Evolutionary conservation across 2,113 vertebrate genomes (phyloP), one percentile per base, ranked within the genome.

Genomic region (Panthera uncia): DNA sequence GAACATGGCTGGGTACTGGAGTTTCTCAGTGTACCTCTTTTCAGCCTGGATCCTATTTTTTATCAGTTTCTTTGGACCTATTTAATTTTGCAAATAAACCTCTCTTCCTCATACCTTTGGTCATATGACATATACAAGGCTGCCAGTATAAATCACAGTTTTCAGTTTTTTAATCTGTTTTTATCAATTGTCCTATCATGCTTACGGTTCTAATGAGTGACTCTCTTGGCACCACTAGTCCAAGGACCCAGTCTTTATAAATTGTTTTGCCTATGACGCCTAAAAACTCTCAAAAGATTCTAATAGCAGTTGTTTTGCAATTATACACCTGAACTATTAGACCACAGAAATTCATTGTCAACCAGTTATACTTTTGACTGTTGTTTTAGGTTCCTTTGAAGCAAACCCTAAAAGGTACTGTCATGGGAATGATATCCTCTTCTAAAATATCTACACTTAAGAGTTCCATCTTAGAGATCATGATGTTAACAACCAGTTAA

Each of bases 391-490:
- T 84, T 96, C 55, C 69, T 91, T 50, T 74, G 50, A 93, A 61
- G n/a, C 41, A 95, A 85, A 95, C 86, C 71, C 89, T 93, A 93
- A 93, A 95, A 83, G 7, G 86, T 36, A 96, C 4, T 88, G 7
- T 93, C 78, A 95, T 1, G 15, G 55, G 36, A 94, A 94, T 19
- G 21, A 80, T 94, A 93, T 45, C 3, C 21, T 12, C n/a, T 36
- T 87, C 61, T 91, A 81, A 93, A 92, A 78, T 65, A 88, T 16
- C 33, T 66, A 23, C 45, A 96, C 55, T 69, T 76, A 55, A 50
- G 68, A 78, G 27, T 94, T 78, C 12, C 25, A 78, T 78, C 97
- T 87, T 79, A 97, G 57, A 90, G 95, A 95, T 93, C 66, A 95
- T 52, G 85, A 73, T 73, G 19, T 71, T 94, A 88, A 80, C 21